A percentile compares a stretch with the other conserved stretches of the same genome.
Conservation (phyloP, 1,140 invertebrate species). For the Amphibalanus amphitrite region DNA sequence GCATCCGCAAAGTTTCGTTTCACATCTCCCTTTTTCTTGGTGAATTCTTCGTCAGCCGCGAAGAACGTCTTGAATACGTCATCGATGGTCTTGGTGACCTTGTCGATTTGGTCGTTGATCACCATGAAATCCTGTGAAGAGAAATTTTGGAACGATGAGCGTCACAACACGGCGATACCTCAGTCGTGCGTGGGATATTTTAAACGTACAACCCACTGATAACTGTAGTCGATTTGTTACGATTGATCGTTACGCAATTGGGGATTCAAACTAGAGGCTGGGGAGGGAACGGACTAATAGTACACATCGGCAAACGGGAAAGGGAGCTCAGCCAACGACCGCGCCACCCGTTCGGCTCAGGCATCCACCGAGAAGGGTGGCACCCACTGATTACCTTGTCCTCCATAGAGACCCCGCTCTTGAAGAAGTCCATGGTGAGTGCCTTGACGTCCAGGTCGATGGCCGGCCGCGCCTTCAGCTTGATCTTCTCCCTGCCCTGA, state of each 20-base stretch:
- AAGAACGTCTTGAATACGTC: background rate
- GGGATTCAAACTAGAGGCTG: no score
- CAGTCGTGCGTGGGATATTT: no score
- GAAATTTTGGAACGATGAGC: background rate
- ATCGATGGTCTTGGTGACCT: background rate
- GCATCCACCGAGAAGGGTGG: no score
- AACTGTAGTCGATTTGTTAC: no score
- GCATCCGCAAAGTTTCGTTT: background rate
- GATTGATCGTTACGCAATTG: no score
- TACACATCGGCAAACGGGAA: no score
- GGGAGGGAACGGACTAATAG: no score
- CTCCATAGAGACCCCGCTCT: background rate
- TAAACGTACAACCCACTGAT: no score
- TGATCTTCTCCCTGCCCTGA: background rate
- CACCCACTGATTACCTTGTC: background rate
- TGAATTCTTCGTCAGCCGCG: background rate
- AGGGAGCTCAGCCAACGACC: no score
- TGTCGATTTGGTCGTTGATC: background rate
- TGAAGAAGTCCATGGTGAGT: background rate
- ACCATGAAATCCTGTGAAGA: background rate
- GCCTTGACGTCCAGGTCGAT: background rate
- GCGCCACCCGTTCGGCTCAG: no score
- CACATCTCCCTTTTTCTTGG: background rate
- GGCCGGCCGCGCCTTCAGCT: background rate
- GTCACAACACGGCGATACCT: no score